Evolutionary conservation across 1,140 invertebrate species (phyloP).

Genomic region (Neodiprion fabricii): DNA sequence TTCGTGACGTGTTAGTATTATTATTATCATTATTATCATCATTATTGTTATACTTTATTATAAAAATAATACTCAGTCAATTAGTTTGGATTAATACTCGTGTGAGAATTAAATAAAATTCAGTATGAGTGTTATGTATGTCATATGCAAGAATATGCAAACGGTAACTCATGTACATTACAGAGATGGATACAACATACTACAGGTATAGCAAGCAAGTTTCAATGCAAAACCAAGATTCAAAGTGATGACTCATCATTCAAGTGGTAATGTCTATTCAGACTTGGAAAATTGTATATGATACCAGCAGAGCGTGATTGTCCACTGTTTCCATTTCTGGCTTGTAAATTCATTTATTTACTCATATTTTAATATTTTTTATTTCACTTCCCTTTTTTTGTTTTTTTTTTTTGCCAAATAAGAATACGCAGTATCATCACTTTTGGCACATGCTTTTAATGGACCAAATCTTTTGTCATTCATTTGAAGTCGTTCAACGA

Average conservation of each 20-base stretch:
- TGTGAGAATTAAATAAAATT: slow-evolving; percentile 26
- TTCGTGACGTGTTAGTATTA: slow-evolving; percentile 7
- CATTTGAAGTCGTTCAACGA: too few relatives aligned
- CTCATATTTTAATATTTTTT: neutral
- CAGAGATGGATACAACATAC: too few relatives aligned
- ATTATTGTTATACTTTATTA: slow-evolving; percentile 32
- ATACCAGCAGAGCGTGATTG: neutral
- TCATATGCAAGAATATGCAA: too few relatives aligned
- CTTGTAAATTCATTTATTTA: neutral
- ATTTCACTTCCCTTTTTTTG: neutral
- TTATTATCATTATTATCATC: slow-evolving; percentile 17
- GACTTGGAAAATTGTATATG: too few relatives aligned
- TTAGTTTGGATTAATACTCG: slow-evolving; percentile 50
- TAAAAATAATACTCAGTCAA: slow-evolving; percentile 60
- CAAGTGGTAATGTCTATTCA: too few relatives aligned
- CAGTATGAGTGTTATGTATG: neutral
- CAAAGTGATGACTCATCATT: too few relatives aligned
- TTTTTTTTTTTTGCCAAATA: neutral
- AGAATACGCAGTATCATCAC: neutral
- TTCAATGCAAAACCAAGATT: too few relatives aligned
- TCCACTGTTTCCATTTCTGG: too few relatives aligned
- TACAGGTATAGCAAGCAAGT: too few relatives aligned
- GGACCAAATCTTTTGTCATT: too few relatives aligned
- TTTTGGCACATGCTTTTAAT: neutral
- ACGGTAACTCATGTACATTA: too few relatives aligned